Evolutionary conservation across 1,140 invertebrate species (phyloP), one percentile per base, ranked within the genome.

Genomic region (Cyphomyrmex costatus): DNA sequence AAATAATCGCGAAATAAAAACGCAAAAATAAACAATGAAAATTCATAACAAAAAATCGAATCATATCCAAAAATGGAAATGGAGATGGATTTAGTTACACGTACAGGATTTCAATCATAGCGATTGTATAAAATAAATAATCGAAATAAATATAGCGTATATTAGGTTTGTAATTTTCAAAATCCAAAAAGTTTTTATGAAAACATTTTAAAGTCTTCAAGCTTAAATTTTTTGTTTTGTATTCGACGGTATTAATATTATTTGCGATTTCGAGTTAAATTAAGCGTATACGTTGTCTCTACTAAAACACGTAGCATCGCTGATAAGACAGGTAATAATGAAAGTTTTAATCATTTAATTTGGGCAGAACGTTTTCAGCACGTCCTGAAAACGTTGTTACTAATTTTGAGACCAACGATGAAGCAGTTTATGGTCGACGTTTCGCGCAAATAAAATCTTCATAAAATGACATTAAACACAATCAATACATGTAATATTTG

Each of bases 281-380:
- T 70, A 33, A 42, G n/a, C 30, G 24, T 70, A 80, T 51, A 21
- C n/a, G n/a, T n/a, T n/a, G 6, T 49, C 27, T 7, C 46, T 42
- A 82, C 58, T 70, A 58, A 30, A 46, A 76, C 61, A 63, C 61
- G 19, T 51, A 16, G 21, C 14, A 56, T 61, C 58, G 24, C 33
- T 51, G 66, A 79, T 80, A 51, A 60, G 46, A 61, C 66, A 19
- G 27, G 61, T 65, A 24, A 56, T 33, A 56, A 86, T 76, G 33
- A 56, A 77, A 86, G 21, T 86, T 88, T 80, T 76, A 82, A 88
- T 88, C 33, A 86, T 88, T 88, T 63, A 70, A 68, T 70, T 73
- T 19, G n/a, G 19, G 30, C n/a, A 27, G 58, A 30, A 61, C 16
- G 49, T 49, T 33, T 68, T 65, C 71, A 65, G 46, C 60, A 77